A percentile compares a stretch with the other conserved stretches of the same genome.
phyloP scores from a whole-genome alignment of 1,140 invertebrate species.

The Archivesica marissinica region DNA sequence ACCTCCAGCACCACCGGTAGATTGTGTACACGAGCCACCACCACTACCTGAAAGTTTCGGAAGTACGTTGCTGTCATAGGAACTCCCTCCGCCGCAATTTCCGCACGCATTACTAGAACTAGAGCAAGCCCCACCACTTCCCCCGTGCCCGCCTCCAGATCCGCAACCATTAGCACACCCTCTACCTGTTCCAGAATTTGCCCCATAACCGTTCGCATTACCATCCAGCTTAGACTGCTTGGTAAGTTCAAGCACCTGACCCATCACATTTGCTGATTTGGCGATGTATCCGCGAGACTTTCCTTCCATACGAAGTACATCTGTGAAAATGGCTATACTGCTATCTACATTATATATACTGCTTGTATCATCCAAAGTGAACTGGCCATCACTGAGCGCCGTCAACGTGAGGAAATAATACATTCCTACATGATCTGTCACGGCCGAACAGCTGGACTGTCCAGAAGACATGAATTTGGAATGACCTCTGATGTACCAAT shows the following conservation, averaged over 20 bases:
- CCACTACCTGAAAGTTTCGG: conserved; percentile 72
- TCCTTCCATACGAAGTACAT: conserved; percentile 65
- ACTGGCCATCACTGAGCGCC: conserved; percentile 63
- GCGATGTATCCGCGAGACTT: conserved; percentile 14
- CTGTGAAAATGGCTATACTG: conserved; percentile 53
- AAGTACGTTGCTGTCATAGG: conserved; percentile 40
- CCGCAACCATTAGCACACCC: conserved; percentile 57
- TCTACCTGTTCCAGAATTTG: conserved; percentile 63
- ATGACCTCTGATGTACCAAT: conserved; percentile 62
- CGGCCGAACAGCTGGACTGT: conserved; percentile 44
- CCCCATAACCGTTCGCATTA: conserved; percentile 61
- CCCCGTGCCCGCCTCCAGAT: conserved; percentile 69
- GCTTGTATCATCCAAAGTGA: conserved; percentile 59
- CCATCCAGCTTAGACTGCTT: conserved; percentile 66
- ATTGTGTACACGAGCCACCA: conserved; percentile 67
- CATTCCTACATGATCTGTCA: conserved; percentile 35
- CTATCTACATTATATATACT: conserved; percentile 39
- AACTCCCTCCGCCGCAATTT: conserved; percentile 21
- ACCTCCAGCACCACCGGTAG: conserved; percentile 64
- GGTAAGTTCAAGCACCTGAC: conserved; percentile 64
- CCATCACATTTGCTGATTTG: conserved; percentile 52
- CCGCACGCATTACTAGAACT: neutral
- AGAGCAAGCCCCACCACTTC: conserved; percentile 59
- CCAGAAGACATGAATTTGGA: conserved; percentile 52
- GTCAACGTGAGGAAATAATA: conserved; percentile 69